Base-by-base conservation (phyloP, 2,888 invertebrate species). In the Cordylochernes scorpioides region DNA sequence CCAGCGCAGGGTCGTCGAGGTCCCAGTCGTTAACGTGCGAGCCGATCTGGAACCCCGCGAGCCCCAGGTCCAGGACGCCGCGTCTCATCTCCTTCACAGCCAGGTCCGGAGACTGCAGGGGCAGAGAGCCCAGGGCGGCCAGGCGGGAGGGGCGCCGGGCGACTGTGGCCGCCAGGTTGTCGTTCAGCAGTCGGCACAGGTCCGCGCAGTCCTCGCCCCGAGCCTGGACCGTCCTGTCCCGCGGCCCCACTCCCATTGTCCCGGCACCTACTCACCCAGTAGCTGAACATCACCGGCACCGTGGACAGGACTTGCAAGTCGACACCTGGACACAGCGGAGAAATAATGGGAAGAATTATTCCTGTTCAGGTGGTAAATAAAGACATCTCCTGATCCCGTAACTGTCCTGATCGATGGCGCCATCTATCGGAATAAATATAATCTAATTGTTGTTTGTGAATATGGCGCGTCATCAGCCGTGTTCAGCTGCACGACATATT, bases 201-300 rank as follows among this genome's bases (percentile, higher is more conserved):
- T 59, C 55, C 12, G 56, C 45, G 1, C 60, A 53, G 40, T 63
- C 56, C 24, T 52, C 51, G 3, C 59, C 50, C 43, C 61, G 58
- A 0, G 62, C 61, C 60, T 60, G 37, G 10, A 19, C 21, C 9
- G 10, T 10, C 19, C 8, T 19, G 10, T 10, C 8, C 10, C 10
- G 8, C 10, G 19, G 19, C 10, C 8, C 8, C 8, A 19, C 14
- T 22, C 14, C 12, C 14, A 22, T 3, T 22, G 14, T 3, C 9
- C 21, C 21, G n/a, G 9, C 21, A 19, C 21, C 14, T 12, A 41
- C 49, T 42, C 41, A 60, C 59, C 60, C 60, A 61, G 44, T 62
- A 62, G 38, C 52, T 57, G 45, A 62, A 62, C 61, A 63, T 61
- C 18, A 62, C 61, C 5, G 62, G 62, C 2, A 63, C 62, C 1